Conservation (phyloP, 2,113 vertebrate genomes). For the Gymnocephalus cernua region DNA sequence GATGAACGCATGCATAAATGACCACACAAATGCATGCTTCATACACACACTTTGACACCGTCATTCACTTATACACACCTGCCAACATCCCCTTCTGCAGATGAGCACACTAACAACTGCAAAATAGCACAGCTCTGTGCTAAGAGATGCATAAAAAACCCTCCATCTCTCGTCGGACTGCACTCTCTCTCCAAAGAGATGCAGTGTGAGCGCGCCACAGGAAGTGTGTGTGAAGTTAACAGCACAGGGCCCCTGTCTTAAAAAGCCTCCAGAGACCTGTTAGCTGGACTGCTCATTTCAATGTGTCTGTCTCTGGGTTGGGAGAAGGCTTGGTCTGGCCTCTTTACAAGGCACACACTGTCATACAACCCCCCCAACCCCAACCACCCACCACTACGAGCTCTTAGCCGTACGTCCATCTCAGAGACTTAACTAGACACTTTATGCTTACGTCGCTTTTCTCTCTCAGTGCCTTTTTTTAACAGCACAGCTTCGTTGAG, state of each 20-base stretch:
- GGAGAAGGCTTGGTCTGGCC: slow-evolving; percentile 74
- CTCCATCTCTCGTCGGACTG: slow-evolving; percentile 20
- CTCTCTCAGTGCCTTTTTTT: slow-evolving; percentile 12
- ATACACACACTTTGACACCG: background rate
- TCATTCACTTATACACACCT: slow-evolving; percentile 1
- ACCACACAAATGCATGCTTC: slow-evolving; percentile 6
- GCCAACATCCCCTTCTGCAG: background rate
- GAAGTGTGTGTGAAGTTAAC: slow-evolving; percentile 87
- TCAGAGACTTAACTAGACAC: slow-evolving; percentile 78
- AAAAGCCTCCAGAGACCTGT: slow-evolving; percentile 89
- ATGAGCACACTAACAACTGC: slow-evolving; percentile 3
- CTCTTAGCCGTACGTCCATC: slow-evolving; percentile 77
- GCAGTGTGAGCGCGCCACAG: slow-evolving; percentile 73
- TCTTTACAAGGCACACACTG: slow-evolving; percentile 69
- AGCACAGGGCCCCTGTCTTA: slow-evolving; percentile 84
- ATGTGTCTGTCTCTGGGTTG: slow-evolving; percentile 86
- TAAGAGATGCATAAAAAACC: slow-evolving; percentile 18
- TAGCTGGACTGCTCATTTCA: slow-evolving; percentile 88
- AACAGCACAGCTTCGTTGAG: slow-evolving; percentile 3
- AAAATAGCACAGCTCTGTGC: slow-evolving; percentile 12
- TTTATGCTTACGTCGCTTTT: slow-evolving; percentile 80
- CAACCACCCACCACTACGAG: slow-evolving; percentile 40
- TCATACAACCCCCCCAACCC: slow-evolving; percentile 33
- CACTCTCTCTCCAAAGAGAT: slow-evolving; percentile 29
- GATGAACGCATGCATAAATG: slow-evolving; percentile 11